Evolutionary conservation across 2,797 vertebrate species (phyloP).

Genomic region (Orestias chungarensis): DNA sequence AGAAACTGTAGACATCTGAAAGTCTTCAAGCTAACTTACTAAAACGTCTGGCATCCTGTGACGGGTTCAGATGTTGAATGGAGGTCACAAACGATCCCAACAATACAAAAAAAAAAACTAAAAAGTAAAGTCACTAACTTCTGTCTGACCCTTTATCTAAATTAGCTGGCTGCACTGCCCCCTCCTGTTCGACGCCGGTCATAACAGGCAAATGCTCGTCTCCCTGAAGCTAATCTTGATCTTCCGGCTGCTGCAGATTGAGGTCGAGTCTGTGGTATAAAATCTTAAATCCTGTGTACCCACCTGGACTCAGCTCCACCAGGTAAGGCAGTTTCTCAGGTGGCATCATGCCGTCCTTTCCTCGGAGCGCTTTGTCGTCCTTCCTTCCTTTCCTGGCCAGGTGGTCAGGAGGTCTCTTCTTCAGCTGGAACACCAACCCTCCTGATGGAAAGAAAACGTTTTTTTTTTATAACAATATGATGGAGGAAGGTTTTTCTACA

Average conservation of each 20-base stretch:
- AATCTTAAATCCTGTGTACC: conserved; percentile 14
- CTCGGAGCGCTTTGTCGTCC: conserved; percentile 83
- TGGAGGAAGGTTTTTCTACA: too few relatives aligned
- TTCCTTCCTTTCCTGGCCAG: conserved; percentile 87
- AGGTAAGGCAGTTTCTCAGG: conserved; percentile 96
- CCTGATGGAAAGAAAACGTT: conserved; percentile 69
- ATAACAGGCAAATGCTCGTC: conserved; percentile 6
- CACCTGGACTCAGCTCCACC: conserved; percentile 98
- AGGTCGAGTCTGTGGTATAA: not conserved
- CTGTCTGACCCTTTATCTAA: conserved; percentile 2
- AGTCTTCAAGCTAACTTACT: too few relatives aligned
- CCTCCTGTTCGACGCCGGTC: conserved; percentile 29
- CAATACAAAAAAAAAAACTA: too few relatives aligned
- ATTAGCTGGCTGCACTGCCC: conserved; percentile 15
- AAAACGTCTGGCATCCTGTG: not conserved
- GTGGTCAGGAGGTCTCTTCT: conserved; percentile 91
- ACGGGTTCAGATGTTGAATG: not conserved
- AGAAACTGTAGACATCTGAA: too few relatives aligned
- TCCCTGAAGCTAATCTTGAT: not conserved
- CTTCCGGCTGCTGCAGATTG: not conserved
- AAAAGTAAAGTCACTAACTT: conserved; percentile 23
- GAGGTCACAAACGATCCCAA: too few relatives aligned
- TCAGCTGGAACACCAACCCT: conserved; percentile 92
- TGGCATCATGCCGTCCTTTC: conserved; percentile 85
- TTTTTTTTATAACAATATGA: not conserved